Evolutionary conservation across 2,888 invertebrate species (phyloP), one percentile per base, ranked within the genome.

Genomic region (Panorpa germanica): DNA sequence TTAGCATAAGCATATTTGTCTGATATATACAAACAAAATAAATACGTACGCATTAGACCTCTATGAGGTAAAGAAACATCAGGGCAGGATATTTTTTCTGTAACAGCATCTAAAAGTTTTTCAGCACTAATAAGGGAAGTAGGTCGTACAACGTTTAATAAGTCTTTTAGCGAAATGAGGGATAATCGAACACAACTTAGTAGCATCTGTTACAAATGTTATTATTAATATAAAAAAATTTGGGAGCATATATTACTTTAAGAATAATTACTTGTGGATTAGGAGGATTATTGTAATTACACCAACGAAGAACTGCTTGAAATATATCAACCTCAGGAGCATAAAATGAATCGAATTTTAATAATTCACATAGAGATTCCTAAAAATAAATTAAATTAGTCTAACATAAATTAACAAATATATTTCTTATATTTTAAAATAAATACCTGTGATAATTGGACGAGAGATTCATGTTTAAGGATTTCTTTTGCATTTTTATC

Each of bases 311-410:
- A 1, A 95, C 82, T 1, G 88, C 83, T 43, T 70, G 65, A 58
- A 98, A 98, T 39, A 98, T 93, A 43, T 91, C 81, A 21, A 86
- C 83, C 57, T 98, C 98, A 1, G 81, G 75, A 0, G 90, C 93
- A 59, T 83, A 96, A 59, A 98, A 96, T 5, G 95, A 93, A 54
- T 96, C 86, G 28, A 95, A 64, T 29, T 73, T 70, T 18, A 98
- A 60, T 6, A 98, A 64, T 47, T 86, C 81, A 45, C 76, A 72
- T 31, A 98, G 54, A 0, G 91, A 78, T 43, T 65, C 66, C 65
- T 75, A 45, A 39, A 48, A 51, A 34, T 30, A 31, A 23, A 29
- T 22, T 27, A 6, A 34, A 15, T 24, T n/a, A 27, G 29, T 29
- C 11, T 24, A 20, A 15, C 5, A 4, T 28, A 28, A 16, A 17